Evolutionary conservation across 2,888 invertebrate species (phyloP).

Genomic region (Ferrisia virgata): DNA sequence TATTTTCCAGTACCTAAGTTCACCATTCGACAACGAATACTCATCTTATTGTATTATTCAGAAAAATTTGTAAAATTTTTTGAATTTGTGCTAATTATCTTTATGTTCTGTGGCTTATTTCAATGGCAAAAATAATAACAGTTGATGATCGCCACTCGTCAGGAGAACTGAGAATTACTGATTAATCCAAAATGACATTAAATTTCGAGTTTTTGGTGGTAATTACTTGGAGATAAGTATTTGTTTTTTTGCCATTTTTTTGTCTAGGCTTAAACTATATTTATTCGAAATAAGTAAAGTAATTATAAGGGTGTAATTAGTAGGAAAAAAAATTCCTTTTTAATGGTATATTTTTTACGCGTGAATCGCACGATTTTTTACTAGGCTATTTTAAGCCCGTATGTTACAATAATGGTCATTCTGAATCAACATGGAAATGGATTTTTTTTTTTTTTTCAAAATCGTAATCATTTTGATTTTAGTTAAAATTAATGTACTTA

Average conservation of each 20-base stretch:
- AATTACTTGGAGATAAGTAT: background rate
- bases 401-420: background rate
- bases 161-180: background rate
- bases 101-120: background rate
- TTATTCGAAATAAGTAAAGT: too few species aligned
- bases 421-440: background rate
- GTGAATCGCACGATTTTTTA: background rate
- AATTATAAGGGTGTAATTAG: background rate
- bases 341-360: background rate
- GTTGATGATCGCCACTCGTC: background rate
- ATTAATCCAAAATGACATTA: background rate
- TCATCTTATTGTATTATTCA: background rate
- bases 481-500: background rate
- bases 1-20: background rate
- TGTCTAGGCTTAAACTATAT: background rate
- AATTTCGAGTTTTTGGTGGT: background rate
- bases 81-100: background rate
- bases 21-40: background rate
- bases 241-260: background rate
- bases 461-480: background rate
- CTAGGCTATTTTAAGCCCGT: background rate
- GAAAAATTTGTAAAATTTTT: background rate
- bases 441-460: background rate
- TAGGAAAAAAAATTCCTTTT: background rate
- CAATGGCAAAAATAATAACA: slow-evolving; percentile 1